These are phyloP conservation scores for Melangyna quadrimaculata DNA, from an alignment of 2,888 invertebrate genomes.

Conservation along the genomic window DNA sequence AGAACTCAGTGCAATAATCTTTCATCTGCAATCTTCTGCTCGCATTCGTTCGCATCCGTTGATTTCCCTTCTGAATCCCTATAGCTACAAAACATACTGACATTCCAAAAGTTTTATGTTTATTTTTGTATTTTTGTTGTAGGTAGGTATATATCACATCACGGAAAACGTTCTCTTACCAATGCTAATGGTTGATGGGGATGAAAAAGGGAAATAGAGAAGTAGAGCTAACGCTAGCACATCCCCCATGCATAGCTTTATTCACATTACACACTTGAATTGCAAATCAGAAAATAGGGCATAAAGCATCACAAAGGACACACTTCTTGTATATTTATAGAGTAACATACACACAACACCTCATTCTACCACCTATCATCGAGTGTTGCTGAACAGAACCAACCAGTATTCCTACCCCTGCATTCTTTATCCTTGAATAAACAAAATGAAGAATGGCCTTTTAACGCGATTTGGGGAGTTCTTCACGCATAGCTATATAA, in stretches of 20 bases:
- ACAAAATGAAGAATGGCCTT: slow-evolving; percentile 67
- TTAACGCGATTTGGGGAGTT: slow-evolving; percentile 66
- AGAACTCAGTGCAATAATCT: slow-evolving; percentile 33
- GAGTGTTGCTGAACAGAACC: background rate
- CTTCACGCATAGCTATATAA: slow-evolving; percentile 24
- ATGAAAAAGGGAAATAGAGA: slow-evolving; percentile 36
- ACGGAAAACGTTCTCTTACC: slow-evolving; percentile 19
- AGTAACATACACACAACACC: background rate
- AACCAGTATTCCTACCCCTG: background rate
- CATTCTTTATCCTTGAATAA: slow-evolving; percentile 64
- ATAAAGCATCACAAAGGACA: slow-evolving; percentile 59
- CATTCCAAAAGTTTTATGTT: background rate
- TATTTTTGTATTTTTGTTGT: background rate
- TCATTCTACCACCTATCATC: background rate
- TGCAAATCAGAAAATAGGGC: slow-evolving; percentile 67
- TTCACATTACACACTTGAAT: slow-evolving; percentile 69
- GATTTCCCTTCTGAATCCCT: slow-evolving; percentile 53
- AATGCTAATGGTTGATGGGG: background rate
- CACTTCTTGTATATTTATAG: background rate
- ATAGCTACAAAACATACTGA: slow-evolving; percentile 8
- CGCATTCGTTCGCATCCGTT: slow-evolving; percentile 55
- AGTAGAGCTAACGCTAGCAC: slow-evolving; percentile 39
- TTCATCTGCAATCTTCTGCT: slow-evolving; percentile 57
- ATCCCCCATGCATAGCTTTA: slow-evolving; percentile 48
- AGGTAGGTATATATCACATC: slow-evolving; percentile 1